phyloP scores from a whole-genome alignment of 2,888 invertebrate genomes.

The Ormia ochracea region DNA sequence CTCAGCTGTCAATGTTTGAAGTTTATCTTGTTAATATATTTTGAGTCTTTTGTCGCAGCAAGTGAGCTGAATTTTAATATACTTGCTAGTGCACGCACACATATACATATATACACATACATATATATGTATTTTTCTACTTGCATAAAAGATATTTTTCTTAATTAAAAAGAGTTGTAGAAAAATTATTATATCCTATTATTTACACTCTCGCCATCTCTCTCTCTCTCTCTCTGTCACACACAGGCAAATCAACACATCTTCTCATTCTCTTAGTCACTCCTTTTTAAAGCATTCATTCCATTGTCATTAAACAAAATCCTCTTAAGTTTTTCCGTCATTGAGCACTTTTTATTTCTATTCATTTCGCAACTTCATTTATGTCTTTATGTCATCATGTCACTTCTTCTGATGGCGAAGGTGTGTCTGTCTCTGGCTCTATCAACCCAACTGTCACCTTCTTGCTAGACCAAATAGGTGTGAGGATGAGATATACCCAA shows the following conservation, averaged over 20 bases:
- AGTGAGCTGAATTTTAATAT: slow-evolving; percentile 33
- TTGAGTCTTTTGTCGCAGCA: neutral
- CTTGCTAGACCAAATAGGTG: slow-evolving; percentile 34
- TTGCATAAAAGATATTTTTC: neutral
- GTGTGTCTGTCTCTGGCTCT: slow-evolving; percentile 49
- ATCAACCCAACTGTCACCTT: slow-evolving; percentile 49
- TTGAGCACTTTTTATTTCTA: slow-evolving; percentile 15
- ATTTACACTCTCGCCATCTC: slow-evolving; percentile 5
- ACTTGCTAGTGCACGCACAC: too few species aligned
- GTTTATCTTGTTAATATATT: slow-evolving; percentile 50
- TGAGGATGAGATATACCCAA: neutral
- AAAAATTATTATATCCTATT: slow-evolving; percentile 52
- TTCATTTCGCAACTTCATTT: slow-evolving; percentile 32
- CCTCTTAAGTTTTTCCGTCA: slow-evolving; percentile 52
- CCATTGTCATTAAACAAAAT: slow-evolving; percentile 54
- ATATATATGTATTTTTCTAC: neutral
- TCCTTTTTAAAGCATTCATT: slow-evolving; percentile 7
- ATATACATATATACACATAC: too few species aligned
- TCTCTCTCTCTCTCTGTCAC: neutral
- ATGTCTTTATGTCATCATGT: slow-evolving; percentile 47
- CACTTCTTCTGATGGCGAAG: slow-evolving; percentile 26
- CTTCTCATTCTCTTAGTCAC: neutral
- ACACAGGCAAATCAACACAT: too few species aligned
- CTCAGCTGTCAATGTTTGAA: slow-evolving; percentile 12
- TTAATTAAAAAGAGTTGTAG: slow-evolving; percentile 19